phyloP scores from a whole-genome alignment of 2,888 invertebrate genomes.

The Andrena praecox region DNA sequence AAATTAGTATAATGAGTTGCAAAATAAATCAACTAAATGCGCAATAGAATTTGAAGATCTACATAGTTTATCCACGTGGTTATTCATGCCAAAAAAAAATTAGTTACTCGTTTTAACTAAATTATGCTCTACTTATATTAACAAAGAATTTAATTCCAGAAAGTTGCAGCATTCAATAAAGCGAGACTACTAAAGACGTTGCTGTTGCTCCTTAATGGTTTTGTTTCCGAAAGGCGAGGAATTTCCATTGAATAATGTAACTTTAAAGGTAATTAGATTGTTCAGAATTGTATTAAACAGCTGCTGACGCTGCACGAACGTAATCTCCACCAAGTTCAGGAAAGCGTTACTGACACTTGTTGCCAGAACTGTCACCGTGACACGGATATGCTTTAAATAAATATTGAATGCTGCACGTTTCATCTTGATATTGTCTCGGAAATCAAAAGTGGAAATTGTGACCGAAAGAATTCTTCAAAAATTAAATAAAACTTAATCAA shows the following conservation, averaged over 20 bases:
- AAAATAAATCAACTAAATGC: too few relatives aligned
- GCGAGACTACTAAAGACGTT: too few relatives aligned
- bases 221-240: neutral
- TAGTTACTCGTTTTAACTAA: too few relatives aligned
- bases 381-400: constrained; percentile 30
- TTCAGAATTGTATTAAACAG: constrained; percentile 10
- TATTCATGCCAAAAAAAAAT: too few relatives aligned
- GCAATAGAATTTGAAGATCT: too few relatives aligned
- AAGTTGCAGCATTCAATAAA: too few relatives aligned
- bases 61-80: too few relatives aligned
- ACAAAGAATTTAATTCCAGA: too few relatives aligned
- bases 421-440: neutral
- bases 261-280: neutral
- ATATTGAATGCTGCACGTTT: constrained; percentile 29
- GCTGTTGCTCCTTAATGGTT: neutral
- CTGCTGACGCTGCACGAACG: neutral
- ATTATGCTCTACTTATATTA: too few relatives aligned
- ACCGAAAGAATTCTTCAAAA: neutral
- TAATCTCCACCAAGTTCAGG: constrained; percentile 21
- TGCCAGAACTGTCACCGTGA: constrained; percentile 33
- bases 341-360: constrained; percentile 43
- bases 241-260: neutral
- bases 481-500: neutral
- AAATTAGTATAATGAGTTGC: too few relatives aligned
- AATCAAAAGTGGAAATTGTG: neutral